Evolutionary conservation across 2,797 vertebrate genomes (phyloP), one percentile per base, ranked within the genome.

Genomic region (Pseudochromis fuscus): DNA sequence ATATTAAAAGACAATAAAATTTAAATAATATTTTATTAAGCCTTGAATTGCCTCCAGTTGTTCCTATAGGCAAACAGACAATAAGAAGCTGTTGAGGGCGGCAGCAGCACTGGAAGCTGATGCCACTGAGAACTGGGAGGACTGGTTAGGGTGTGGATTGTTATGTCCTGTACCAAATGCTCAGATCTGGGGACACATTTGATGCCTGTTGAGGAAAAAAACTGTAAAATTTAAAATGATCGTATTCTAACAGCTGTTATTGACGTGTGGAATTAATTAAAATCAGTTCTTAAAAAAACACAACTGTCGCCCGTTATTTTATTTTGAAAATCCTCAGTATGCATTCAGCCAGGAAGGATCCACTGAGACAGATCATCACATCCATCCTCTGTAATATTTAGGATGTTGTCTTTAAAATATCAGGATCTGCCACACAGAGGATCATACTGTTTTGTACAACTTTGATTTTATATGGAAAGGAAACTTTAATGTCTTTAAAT

Each of bases 21-120:
- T 88, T 85, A 93, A 94, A 94, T 93, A 92, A 94, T 95, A 95
- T 95, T 95, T 95, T 95, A 95, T 94, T 91, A 95, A 91, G 90
- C 89, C 92, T 89, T 88, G 89, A 94, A 92, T 94, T 79, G 92
- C 90, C 91, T 94, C 91, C 90, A 91, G 82, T 93, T 92, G 93
- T 93, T 93, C 81, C 86, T 82, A 60, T 70, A 83, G 87, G 80
- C 83, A 84, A 80, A 77, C 53, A 25, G 86, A 90, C 82, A 70
- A 71, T 77, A 85, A 82, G 65, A 82, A 75, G 72, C 66, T 76
- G 74, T 74, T 66, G 56, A 75, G 63, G 73, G 77, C 86, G 73
- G 77, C 86, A 85, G 82, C 86, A 75, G 83, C 75, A 66, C 61
- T 72, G 71, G 73, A 72, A 79, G 75, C 80, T 83, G 81, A 86